These are phyloP conservation scores for Stenotaenia linearis DNA, from an alignment of 2,888 invertebrate genomes.

Conservation along the genomic window DNA sequence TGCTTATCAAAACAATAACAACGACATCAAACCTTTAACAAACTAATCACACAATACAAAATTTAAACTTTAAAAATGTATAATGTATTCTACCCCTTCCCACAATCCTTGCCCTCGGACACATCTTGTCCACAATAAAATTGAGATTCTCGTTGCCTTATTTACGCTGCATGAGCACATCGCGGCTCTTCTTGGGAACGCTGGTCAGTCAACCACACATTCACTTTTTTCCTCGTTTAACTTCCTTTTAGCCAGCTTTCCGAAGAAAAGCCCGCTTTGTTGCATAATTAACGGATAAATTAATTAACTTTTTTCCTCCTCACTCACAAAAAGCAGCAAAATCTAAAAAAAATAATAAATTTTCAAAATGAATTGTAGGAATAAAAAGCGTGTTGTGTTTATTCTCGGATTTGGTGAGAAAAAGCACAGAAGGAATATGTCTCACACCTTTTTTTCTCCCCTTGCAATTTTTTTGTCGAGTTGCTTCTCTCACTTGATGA, in stretches of 20 bases:
- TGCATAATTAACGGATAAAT: neutral
- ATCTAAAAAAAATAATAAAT: neutral
- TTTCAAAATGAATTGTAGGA: neutral
- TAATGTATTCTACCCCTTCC: neutral
- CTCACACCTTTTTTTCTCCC: conserved; percentile 9
- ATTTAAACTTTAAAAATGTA: too few relatives aligned
- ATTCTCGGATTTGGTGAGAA: neutral
- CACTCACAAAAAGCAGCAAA: neutral
- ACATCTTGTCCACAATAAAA: neutral
- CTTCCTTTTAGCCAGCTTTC: too few relatives aligned
- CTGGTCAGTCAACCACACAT: neutral
- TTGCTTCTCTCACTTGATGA: neutral
- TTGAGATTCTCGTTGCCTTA: neutral
- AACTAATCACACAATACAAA: too few relatives aligned
- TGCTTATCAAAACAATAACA: too few relatives aligned
- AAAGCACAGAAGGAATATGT: neutral
- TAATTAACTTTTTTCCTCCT: neutral
- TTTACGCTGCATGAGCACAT: neutral
- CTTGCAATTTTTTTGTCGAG: neutral
- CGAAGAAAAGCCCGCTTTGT: neutral
- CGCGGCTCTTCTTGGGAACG: neutral
- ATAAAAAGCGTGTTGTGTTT: neutral
- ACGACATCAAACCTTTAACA: too few relatives aligned
- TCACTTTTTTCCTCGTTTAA: neutral
- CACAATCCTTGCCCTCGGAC: neutral